Evolutionary conservation across 2,888 invertebrate genomes (phyloP).

Genomic region (Patella pellucida): DNA sequence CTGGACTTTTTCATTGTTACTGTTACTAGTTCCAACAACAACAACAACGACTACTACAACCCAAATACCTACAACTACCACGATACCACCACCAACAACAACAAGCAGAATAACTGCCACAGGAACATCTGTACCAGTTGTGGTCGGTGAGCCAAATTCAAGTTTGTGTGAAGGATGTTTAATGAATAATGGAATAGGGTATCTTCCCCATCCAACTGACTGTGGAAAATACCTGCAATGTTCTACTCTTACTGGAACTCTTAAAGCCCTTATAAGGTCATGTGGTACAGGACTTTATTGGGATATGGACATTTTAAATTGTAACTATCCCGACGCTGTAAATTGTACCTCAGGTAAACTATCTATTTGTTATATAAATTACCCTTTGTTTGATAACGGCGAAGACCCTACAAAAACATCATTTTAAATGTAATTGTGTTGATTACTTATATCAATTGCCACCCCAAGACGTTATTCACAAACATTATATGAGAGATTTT

Average conservation of each 20-base stretch:
- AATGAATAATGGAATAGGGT: slow-evolving; percentile 40
- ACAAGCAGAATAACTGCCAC: not conserved
- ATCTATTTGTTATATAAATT: too few relatives aligned
- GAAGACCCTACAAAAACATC: too few relatives aligned
- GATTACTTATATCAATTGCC: too few relatives aligned
- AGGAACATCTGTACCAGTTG: not conserved
- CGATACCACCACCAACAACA: not conserved
- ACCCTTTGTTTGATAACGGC: too few relatives aligned
- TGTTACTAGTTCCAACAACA: not conserved
- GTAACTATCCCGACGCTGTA: slow-evolving; percentile 28
- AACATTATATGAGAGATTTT: too few relatives aligned
- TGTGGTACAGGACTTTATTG: slow-evolving; percentile 38
- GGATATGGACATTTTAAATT: slow-evolving; percentile 35
- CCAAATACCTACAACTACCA: not conserved
- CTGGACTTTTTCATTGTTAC: too few relatives aligned
- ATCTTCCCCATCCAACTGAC: slow-evolving; percentile 33
- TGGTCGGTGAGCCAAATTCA: slow-evolving; percentile 22
- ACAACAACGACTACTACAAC: not conserved
- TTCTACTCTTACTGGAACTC: slow-evolving; percentile 22
- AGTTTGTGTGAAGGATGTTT: slow-evolving; percentile 35
- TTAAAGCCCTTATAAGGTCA: slow-evolving; percentile 25
- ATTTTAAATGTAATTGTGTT: too few relatives aligned
- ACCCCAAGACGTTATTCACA: too few relatives aligned
- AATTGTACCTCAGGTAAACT: slow-evolving; percentile 30
- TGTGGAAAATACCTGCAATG: slow-evolving; percentile 41